phyloP scores from a whole-genome alignment of 2,888 invertebrate genomes.

The Pterostichus niger region DNA sequence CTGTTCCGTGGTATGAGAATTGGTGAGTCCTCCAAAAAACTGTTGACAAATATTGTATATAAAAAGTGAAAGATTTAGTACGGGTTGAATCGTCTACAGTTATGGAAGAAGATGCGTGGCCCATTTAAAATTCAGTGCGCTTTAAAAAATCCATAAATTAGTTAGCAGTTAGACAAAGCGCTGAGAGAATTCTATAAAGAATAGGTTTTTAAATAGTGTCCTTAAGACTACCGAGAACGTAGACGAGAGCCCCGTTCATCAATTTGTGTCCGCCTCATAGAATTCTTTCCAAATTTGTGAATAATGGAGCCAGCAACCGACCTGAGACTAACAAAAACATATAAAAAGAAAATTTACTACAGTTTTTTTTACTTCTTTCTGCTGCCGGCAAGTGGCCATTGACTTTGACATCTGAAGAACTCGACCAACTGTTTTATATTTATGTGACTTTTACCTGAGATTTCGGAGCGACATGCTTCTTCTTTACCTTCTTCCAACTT shows the following conservation, averaged over 20 bases:
- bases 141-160: slow-evolving; percentile 62
- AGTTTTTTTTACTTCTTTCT: slow-evolving; percentile 71
- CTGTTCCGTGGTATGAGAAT: neutral
- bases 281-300: slow-evolving; percentile 74
- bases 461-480: slow-evolving; percentile 52
- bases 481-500: slow-evolving; percentile 4
- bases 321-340: slow-evolving; percentile 72
- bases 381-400: slow-evolving; percentile 73
- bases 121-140: slow-evolving; percentile 55
- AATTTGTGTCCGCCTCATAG: slow-evolving; percentile 74
- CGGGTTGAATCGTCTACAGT: slow-evolving; percentile 23
- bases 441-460: slow-evolving; percentile 72
- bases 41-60: slow-evolving; percentile 49
- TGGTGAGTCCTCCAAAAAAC: slow-evolving; percentile 19
- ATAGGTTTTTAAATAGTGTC: slow-evolving; percentile 66
- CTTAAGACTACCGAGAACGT: slow-evolving; percentile 55
- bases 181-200: slow-evolving; percentile 52
- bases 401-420: slow-evolving; percentile 73
- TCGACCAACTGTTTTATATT: slow-evolving; percentile 71
- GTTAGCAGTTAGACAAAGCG: slow-evolving; percentile 52
- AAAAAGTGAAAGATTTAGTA: slow-evolving; percentile 32
- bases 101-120: slow-evolving; percentile 43
- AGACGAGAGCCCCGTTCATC: slow-evolving; percentile 73
- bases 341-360: slow-evolving; percentile 75
- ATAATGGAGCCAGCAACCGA: slow-evolving; percentile 73